Percentiles rank a stretch among this genome's conserved stretches.
Evolutionary conservation across 2,888 invertebrate genomes (phyloP).

Genomic region (Yponomeuta malinellus): DNA sequence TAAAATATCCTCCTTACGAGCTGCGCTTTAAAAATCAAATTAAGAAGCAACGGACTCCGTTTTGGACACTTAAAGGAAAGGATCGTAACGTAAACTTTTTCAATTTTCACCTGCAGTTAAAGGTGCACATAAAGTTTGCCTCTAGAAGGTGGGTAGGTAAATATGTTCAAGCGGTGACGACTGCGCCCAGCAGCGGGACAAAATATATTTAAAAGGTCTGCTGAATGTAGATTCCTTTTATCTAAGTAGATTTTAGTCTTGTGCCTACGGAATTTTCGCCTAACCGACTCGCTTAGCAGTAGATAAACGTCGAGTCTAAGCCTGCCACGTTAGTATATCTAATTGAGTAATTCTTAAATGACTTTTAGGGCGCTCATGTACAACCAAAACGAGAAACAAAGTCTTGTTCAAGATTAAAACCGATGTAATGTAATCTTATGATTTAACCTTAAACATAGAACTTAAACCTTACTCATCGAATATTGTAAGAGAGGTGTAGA

Average conservation of each 20-base stretch:
- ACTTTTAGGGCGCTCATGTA: too few species aligned
- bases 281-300: too few species aligned
- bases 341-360: too few species aligned
- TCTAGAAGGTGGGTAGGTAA: not conserved
- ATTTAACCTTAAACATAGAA: too few species aligned
- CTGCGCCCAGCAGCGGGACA: not conserved
- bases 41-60: slow-evolving; percentile 46
- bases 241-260: not conserved
- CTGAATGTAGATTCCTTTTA: not conserved
- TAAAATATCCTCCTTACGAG: not conserved
- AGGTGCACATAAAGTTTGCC: slow-evolving; percentile 51
- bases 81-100: slow-evolving; percentile 71
- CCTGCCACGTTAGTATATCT: too few species aligned
- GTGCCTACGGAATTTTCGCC: not conserved
- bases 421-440: too few species aligned
- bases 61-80: slow-evolving; percentile 58
- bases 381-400: too few species aligned
- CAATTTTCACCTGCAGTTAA: slow-evolving; percentile 72
- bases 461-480: too few species aligned
- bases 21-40: slow-evolving; percentile 34
- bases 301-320: too few species aligned
- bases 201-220: not conserved
- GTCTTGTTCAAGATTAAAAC: too few species aligned
- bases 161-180: slow-evolving; percentile 19
- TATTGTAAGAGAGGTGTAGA: too few species aligned